Evolutionary conservation across 1,140 invertebrate species (phyloP), one percentile per base, ranked within the genome.

Genomic region (Trichogramma pretiosum): DNA sequence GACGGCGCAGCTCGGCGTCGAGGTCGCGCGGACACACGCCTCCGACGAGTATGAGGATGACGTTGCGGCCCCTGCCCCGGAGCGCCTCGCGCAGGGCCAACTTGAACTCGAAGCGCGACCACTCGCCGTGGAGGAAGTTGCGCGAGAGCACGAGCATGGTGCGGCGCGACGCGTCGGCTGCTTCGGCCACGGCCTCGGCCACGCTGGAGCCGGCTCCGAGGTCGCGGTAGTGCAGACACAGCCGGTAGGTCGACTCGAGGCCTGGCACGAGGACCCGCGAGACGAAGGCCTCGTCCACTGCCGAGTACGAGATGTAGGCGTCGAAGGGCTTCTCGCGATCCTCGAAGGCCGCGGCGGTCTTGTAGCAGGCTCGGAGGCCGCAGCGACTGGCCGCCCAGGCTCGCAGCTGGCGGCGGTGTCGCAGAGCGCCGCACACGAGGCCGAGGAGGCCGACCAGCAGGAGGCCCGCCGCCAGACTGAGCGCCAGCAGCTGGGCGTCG

Each of bases 21-120:
- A 96, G 78, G 66, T 93, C 88, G 33, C 85, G 77, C 46, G 84
- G 82, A 26, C 85, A 84, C 42, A 91, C 72, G 53, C 91, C 89
- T 8, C 89, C 89, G 52, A 89, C 79, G 19, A 93, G 76, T 46
- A 95, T 78, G 53, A 93, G 82, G 52, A 95, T 88, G 50, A 93
- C 78, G 62, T 83, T 81, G 62, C 85, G 80, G 56, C 83, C 76
- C 57, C 83, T 78, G 62, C 86, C 84, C 70, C 89, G 89, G 39
- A 94, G 79, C 44, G 89, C 85, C 68, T 93, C 88, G 61, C 89
- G 85, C n/a, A 94, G 76, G 2, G 92, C 90, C 38, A 84, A 83
- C 70, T 92, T 91, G 65, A 94, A 92, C 70, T 95, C 92, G 62
- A 91, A 92, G 43, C 89, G 79, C 56, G 87, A 85, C 92, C 92